phyloP scores from a whole-genome alignment of 1,140 invertebrate species.

The Pseudomyrmex cubaensis region DNA sequence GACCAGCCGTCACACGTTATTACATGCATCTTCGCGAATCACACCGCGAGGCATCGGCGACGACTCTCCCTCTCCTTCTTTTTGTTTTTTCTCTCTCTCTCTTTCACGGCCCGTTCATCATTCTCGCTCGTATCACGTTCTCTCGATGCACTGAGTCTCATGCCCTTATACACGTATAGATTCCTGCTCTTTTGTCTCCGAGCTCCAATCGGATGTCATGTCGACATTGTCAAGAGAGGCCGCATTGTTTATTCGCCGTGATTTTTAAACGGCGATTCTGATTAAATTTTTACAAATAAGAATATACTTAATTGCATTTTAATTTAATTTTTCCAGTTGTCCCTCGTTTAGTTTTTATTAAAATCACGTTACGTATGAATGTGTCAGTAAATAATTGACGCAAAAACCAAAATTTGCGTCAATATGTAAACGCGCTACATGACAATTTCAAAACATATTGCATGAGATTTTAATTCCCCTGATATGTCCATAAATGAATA shows the following conservation, averaged over 20 bases:
- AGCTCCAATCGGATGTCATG: neutral
- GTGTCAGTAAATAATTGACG: no score
- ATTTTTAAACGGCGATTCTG: no score
- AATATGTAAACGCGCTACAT: no score
- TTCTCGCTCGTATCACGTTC: conserved; percentile 22
- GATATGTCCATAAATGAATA: no score
- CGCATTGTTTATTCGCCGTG: no score
- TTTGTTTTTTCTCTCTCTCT: neutral
- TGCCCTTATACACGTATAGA: neutral
- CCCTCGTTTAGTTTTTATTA: no score
- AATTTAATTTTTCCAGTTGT: no score
- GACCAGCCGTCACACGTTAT: conserved; percentile 64
- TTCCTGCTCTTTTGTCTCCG: neutral
- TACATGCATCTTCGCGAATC: conserved; percentile 70
- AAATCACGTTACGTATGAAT: no score
- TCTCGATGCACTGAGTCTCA: neutral
- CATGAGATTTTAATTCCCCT: neutral
- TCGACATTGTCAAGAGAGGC: neutral
- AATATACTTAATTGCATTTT: no score
- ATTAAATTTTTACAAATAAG: no score
- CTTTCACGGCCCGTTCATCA: conserved; percentile 21
- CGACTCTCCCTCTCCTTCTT: neutral
- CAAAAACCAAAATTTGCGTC: no score
- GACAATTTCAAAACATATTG: neutral
- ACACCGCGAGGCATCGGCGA: conserved; percentile 23